These are phyloP conservation scores for Drosophila truncata DNA, from an alignment of 1,140 invertebrate species.

Conservation along the genomic window DNA sequence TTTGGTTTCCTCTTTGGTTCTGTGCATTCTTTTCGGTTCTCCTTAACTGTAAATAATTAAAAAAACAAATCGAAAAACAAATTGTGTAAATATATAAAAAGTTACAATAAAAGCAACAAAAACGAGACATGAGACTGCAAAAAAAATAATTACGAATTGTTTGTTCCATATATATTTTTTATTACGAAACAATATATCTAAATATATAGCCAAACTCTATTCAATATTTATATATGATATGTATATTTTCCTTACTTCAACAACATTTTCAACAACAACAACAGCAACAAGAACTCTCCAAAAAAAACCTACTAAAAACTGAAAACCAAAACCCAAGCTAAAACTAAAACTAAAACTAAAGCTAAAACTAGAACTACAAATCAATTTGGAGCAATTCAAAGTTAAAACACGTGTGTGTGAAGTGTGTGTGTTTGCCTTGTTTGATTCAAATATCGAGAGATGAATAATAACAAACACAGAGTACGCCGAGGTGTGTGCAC, in stretches of 20 bases:
- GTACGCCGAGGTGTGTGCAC: conserved; percentile 24
- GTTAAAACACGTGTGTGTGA: conserved; percentile 35
- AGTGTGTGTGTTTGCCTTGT: conserved; percentile 22
- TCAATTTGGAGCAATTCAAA: conserved; percentile 59
- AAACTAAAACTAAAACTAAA: conserved; percentile 44
- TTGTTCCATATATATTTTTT: conserved; percentile 68
- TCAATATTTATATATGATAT: conserved; percentile 84
- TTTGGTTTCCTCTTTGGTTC: conserved; percentile 67
- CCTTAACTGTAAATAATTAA: conserved; percentile 83
- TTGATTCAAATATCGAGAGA: conserved; percentile 45
- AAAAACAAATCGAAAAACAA: conserved; percentile 37
- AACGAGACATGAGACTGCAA: conserved; percentile 56
- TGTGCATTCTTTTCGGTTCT: conserved; percentile 52
- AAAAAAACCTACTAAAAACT: conserved; percentile 40
- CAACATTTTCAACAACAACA: conserved; percentile 68
- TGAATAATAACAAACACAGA: conserved; percentile 51
- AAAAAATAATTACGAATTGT: conserved; percentile 67
- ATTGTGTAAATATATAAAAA: conserved; percentile 77
- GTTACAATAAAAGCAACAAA: conserved; percentile 34
- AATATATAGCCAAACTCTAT: conserved; percentile 79
- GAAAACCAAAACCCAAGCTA: conserved; percentile 47
- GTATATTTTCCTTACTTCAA: conserved; percentile 73
- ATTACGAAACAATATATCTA: conserved; percentile 65
- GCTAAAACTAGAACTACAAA: conserved; percentile 54
- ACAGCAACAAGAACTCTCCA: conserved; percentile 49